These are phyloP conservation scores for Passer montanus DNA, from an alignment of 2,113 vertebrate genomes.

Conservation along the genomic window DNA sequence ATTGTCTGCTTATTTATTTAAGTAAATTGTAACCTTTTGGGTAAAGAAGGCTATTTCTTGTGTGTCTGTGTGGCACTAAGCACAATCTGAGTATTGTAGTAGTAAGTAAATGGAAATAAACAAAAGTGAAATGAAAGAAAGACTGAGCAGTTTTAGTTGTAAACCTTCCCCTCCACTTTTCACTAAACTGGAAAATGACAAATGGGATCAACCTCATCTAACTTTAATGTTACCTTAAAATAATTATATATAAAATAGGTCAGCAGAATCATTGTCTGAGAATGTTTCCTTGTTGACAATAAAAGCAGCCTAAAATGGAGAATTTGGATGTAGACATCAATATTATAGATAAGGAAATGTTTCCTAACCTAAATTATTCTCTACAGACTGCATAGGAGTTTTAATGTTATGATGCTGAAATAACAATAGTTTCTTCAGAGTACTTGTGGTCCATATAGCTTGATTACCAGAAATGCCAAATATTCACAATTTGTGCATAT, in stretches of 20 bases:
- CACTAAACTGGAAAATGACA: not conserved
- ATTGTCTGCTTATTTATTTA: not conserved
- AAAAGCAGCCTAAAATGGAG: not conserved
- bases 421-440: not conserved
- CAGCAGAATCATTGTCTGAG: not conserved
- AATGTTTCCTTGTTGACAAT: not conserved
- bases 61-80: not conserved
- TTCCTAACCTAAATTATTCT: not conserved
- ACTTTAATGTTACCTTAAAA: not conserved
- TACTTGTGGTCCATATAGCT: not conserved
- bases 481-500: not conserved
- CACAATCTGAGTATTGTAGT: not conserved
- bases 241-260: not conserved
- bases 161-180: rapidly evolving
- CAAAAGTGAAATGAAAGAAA: not conserved
- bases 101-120: not conserved
- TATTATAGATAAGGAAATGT: not conserved
- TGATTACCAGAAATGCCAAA: not conserved
- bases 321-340: not conserved
- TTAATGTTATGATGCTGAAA: not conserved
- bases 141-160: not conserved
- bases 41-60: not conserved
- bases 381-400: not conserved
- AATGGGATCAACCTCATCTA: not conserved
- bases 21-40: not conserved